phyloP scores from a whole-genome alignment of 2,888 invertebrate genomes.

The Pseudeuparius sepicola region DNA sequence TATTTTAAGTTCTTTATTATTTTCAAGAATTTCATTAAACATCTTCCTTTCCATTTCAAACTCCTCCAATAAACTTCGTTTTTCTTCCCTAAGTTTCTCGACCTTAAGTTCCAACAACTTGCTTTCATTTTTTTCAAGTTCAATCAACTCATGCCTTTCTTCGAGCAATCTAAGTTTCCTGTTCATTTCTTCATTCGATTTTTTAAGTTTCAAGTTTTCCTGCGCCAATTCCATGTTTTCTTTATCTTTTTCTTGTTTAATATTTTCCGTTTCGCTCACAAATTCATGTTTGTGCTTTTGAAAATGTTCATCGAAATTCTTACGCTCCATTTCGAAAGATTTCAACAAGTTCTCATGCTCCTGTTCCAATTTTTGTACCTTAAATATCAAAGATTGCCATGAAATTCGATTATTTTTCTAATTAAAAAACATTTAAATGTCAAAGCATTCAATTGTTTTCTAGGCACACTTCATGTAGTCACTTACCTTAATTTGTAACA shows the following conservation, averaged over 20 bases:
- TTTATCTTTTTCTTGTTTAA: conserved; percentile 18
- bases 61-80: conserved; percentile 16
- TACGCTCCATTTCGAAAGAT: conserved; percentile 21
- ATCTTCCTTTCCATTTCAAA: conserved; percentile 24
- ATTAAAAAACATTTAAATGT: too few species aligned
- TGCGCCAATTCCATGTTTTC: conserved; percentile 20
- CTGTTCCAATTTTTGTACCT: conserved; percentile 23
- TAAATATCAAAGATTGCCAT: too few species aligned
- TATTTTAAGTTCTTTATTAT: conserved; percentile 16
- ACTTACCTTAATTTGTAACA: conserved; percentile 23
- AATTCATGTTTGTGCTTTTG: conserved; percentile 15
- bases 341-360: conserved; percentile 21
- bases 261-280: conserved; percentile 12
- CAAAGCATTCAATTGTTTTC: too few species aligned
- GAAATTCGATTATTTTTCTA: too few species aligned
- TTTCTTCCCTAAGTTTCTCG: conserved; percentile 22
- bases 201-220: conserved; percentile 21
- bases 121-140: conserved; percentile 21
- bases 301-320: conserved; percentile 17
- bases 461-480: too few species aligned
- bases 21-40: conserved; percentile 19
- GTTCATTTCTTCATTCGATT: conserved; percentile 17
- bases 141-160: conserved; percentile 20
- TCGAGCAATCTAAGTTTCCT: conserved; percentile 19
- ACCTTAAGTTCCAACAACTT: conserved; percentile 23